These are phyloP conservation scores for Andrena camellia DNA, from an alignment of 2,888 invertebrate genomes.

Conservation along the genomic window DNA sequence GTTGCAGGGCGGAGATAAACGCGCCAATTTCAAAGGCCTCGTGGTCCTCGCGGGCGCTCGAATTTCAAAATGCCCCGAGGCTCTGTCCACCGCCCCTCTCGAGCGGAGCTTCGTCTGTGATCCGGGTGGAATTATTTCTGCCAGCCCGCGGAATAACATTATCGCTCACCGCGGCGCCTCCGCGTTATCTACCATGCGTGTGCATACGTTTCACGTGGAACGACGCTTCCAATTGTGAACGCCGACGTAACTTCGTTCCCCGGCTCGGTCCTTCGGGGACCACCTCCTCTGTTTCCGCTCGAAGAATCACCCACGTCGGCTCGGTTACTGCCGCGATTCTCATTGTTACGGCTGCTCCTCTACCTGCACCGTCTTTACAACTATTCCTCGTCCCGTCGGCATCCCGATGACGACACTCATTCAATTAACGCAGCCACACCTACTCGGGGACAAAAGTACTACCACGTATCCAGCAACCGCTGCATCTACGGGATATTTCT, in stretches of 20 bases:
- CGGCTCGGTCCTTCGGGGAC: conserved; percentile 1
- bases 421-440: too few relatives aligned
- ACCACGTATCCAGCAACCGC: too few relatives aligned
- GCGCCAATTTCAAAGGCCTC: neutral
- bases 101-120: neutral
- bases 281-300: conserved; percentile 22
- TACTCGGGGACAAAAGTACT: too few relatives aligned
- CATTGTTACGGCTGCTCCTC: conserved; percentile 10
- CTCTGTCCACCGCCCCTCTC: too few relatives aligned
- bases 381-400: too few relatives aligned
- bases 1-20: too few relatives aligned
- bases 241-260: conserved; percentile 25
- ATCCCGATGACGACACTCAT: too few relatives aligned
- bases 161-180: neutral
- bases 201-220: neutral
- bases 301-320: conserved; percentile 29
- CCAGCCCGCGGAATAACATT: conserved; percentile 4
- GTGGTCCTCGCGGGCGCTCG: neutral
- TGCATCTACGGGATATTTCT: too few relatives aligned
- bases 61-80: neutral
- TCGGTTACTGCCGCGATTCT: conserved; percentile 14
- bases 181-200: conserved; percentile 12
- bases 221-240: conserved; percentile 25
- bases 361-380: too few relatives aligned
- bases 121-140: conserved; percentile 16